phyloP scores from a whole-genome alignment of 2,888 invertebrate species.

The Automeris io region DNA sequence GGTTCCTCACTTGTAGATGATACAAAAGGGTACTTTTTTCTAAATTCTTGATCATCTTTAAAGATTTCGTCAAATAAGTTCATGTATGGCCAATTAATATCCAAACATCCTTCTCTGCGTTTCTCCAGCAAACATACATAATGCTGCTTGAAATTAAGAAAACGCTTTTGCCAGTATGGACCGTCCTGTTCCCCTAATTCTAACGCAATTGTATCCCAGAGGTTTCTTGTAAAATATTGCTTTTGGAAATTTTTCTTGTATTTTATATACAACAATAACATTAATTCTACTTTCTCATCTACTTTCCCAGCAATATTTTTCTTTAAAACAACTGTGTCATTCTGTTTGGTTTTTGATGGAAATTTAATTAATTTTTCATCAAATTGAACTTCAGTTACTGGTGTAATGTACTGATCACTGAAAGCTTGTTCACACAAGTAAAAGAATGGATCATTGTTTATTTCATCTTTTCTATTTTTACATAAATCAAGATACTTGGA shows the following conservation, averaged over 20 bases:
- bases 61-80: conserved; percentile 55
- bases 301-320: conserved; percentile 23
- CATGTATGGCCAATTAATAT: conserved; percentile 58
- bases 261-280: conserved; percentile 53
- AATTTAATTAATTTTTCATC: background rate
- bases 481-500: conserved; percentile 38
- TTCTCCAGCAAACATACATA: conserved; percentile 52
- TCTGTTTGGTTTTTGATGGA: conserved; percentile 7
- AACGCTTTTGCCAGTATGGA: conserved; percentile 62
- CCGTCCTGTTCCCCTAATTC: conserved; percentile 54
- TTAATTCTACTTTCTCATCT: conserved; percentile 48
- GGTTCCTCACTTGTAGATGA: conserved; percentile 9
- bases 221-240: conserved; percentile 39
- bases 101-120: conserved; percentile 30
- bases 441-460: conserved; percentile 24
- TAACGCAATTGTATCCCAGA: conserved; percentile 57
- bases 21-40: conserved; percentile 32
- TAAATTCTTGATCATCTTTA: conserved; percentile 46
- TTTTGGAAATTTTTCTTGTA: conserved; percentile 43
- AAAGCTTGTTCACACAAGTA: conserved; percentile 55
- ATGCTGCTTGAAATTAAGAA: conserved; percentile 61
- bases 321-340: conserved; percentile 32
- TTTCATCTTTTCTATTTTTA: background rate
- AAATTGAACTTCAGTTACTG: background rate
- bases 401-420: conserved; percentile 34